A percentile compares a stretch with the other conserved stretches of the same genome.
phyloP scores from a whole-genome alignment of 2,113 vertebrate genomes.

The Cryptotis parvus region DNA sequence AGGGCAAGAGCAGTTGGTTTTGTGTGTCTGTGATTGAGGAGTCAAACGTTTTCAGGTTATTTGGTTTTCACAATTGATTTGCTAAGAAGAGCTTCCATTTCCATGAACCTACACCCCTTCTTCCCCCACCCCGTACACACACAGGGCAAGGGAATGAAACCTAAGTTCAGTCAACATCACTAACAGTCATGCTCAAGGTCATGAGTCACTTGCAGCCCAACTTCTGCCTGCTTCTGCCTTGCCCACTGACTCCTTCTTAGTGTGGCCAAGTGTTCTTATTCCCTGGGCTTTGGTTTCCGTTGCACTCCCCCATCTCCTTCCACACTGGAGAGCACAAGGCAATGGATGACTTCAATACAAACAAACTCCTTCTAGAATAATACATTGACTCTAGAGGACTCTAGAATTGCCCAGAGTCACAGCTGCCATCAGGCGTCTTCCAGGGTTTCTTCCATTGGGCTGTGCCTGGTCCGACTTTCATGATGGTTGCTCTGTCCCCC shows the following conservation, averaged over 20 bases:
- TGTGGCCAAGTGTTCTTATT: background rate
- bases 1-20: background rate
- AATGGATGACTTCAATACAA: background rate
- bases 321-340: background rate
- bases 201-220: background rate
- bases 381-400: background rate
- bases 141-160: background rate
- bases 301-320: background rate
- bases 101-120: no score
- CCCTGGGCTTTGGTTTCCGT: background rate
- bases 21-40: background rate
- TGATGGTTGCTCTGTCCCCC: conserved; percentile 1
- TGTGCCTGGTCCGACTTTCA: background rate
- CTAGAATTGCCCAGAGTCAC: background rate
- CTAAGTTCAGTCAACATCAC: background rate
- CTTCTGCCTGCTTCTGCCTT: background rate
- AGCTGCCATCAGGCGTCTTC: background rate
- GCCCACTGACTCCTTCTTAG: background rate
- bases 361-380: background rate
- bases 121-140: no score
- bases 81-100: background rate
- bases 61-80: background rate
- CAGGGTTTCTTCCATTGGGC: background rate
- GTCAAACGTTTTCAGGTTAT: background rate
- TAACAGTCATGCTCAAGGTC: background rate